phyloP scores from a whole-genome alignment of 2,797 vertebrate species.

The Rhynchonycteris naso region DNA sequence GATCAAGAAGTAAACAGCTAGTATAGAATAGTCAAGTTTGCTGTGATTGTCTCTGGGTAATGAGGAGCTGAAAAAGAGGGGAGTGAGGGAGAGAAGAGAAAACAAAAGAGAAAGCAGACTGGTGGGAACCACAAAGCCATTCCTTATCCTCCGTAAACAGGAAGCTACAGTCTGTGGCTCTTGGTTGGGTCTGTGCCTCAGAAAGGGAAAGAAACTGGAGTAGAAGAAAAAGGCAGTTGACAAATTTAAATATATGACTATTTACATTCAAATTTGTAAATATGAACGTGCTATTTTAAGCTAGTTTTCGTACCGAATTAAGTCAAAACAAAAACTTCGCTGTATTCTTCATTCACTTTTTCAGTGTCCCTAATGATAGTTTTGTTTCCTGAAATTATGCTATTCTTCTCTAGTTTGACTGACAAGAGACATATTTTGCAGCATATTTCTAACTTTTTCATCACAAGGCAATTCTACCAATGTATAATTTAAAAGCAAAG shows the following conservation, averaged over 20 bases:
- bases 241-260: neutral
- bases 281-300: conserved; percentile 48
- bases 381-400: conserved; percentile 65
- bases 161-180: neutral
- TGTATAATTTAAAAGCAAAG: conserved; percentile 55
- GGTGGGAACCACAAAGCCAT: neutral
- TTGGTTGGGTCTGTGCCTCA: neutral
- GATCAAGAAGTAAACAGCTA: neutral
- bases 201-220: neutral
- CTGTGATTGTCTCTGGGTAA: neutral
- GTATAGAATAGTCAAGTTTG: neutral
- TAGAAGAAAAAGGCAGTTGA: neutral
- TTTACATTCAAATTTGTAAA: conserved; percentile 53
- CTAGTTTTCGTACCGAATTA: neutral
- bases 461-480: conserved; percentile 45
- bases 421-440: conserved; percentile 50
- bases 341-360: conserved; percentile 30
- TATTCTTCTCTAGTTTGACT: conserved; percentile 71
- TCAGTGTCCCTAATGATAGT: conserved; percentile 51
- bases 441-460: conserved; percentile 66
- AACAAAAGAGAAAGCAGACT: neutral
- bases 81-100: neutral
- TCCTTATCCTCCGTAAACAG: neutral
- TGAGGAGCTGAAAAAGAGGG: neutral
- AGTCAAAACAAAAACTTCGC: conserved; percentile 65